A percentile compares a stretch with the other conserved stretches of the same genome.
phyloP scores from a whole-genome alignment of 2,888 invertebrate species.

The Salpingus planirostris region DNA sequence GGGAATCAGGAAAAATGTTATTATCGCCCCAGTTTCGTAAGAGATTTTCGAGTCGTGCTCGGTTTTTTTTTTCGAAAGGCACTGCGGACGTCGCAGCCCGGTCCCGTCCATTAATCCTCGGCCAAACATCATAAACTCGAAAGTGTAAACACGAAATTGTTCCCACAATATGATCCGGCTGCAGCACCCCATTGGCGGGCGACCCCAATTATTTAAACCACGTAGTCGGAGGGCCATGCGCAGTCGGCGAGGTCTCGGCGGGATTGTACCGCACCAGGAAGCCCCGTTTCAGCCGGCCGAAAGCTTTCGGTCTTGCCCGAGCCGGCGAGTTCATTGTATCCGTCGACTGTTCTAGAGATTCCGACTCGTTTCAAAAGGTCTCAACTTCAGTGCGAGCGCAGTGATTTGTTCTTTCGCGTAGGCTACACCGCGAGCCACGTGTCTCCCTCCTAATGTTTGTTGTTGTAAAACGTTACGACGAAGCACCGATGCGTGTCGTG shows the following conservation, averaged over 20 bases:
- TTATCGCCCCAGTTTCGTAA: too few relatives aligned
- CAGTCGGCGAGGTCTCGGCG: conserved; percentile 3
- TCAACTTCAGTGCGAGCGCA: conserved; percentile 9
- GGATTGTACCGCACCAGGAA: conserved; percentile 7
- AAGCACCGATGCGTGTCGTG: too few relatives aligned
- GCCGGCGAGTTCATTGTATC: conserved; percentile 6
- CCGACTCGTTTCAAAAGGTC: conserved; percentile 9
- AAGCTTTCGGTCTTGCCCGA: conserved; percentile 12
- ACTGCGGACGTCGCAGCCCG: too few relatives aligned
- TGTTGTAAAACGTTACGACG: conserved; percentile 2
- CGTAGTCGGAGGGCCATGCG: conserved; percentile 20
- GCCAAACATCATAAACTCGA: too few relatives aligned
- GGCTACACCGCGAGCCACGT: conserved; percentile 3
- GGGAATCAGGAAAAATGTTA: too few relatives aligned
- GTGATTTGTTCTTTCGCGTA: conserved; percentile 7
- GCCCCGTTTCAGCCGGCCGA: conserved; percentile 3
- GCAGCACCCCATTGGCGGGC: conserved; percentile 15
- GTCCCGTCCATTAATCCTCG: too few relatives aligned
- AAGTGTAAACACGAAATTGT: background rate
- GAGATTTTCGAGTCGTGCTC: background rate
- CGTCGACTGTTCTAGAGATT: conserved; percentile 13
- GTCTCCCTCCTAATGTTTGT: conserved; percentile 3
- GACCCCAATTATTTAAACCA: conserved; percentile 17
- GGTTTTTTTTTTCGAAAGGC: background rate
- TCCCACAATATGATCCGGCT: too few relatives aligned